Percentiles rank a stretch among this genome's conserved stretches.
Evolutionary conservation across 2,113 vertebrate species (phyloP).

Genomic region (Axis porcinus): DNA sequence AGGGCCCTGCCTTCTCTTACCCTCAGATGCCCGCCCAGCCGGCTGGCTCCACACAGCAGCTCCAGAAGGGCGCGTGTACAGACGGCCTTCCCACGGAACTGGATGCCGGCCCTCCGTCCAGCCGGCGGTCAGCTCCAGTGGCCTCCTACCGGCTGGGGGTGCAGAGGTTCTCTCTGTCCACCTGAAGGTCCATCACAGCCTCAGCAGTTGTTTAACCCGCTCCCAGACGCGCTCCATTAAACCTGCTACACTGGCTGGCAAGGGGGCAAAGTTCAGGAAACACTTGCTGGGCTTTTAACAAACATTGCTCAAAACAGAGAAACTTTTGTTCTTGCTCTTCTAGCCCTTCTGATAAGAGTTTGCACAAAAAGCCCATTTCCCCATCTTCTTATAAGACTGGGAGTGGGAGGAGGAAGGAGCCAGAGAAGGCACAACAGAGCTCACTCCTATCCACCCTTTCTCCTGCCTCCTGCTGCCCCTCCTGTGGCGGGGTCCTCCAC

Average conservation of each 20-base stretch:
- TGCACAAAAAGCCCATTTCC: neutral
- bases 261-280: constrained; percentile 72
- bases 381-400: neutral
- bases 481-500: neutral
- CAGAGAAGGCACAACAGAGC: neutral
- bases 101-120: accelerated
- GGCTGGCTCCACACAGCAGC: neutral
- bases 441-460: neutral
- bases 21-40: neutral
- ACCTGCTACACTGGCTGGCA: neutral
- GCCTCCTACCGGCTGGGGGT: neutral
- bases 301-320: constrained; percentile 51
- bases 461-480: neutral
- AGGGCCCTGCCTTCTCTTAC: neutral
- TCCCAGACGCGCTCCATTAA: neutral
- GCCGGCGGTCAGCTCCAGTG: neutral
- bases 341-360: constrained; percentile 51
- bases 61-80: neutral
- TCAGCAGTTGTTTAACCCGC: neutral
- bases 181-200: constrained; percentile 42
- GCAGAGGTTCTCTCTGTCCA: neutral
- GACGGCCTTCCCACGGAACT: neutral
- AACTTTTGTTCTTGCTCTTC: constrained; percentile 74
- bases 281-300: neutral
- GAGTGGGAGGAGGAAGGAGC: neutral